A percentile compares a stretch with the other conserved stretches of the same genome.
Evolutionary conservation across 2,113 vertebrate genomes (phyloP).

Genomic region (Puma concolor): DNA sequence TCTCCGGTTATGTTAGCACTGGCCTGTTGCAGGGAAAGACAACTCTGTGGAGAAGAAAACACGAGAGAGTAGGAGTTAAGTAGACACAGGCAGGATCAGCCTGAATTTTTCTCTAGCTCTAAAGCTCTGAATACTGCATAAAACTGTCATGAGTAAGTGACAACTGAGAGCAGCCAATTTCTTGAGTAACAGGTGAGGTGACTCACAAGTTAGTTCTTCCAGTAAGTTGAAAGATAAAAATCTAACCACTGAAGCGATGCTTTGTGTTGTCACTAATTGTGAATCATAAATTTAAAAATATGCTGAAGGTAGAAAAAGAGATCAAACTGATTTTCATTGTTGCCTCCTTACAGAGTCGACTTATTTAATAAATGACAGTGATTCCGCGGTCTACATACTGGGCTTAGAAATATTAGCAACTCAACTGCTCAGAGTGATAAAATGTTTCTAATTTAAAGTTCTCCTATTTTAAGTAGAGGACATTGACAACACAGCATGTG

Average conservation of each 20-base stretch:
- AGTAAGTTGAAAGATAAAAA: not conserved
- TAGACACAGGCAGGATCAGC: not conserved
- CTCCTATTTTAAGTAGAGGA: not conserved
- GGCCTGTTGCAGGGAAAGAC: not conserved
- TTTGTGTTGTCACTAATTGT: not conserved
- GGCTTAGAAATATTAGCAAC: not conserved
- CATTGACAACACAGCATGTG: not conserved
- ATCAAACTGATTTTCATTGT: not conserved
- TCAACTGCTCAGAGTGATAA: not conserved
- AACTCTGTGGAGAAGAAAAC: not conserved
- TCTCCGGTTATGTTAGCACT: not conserved
- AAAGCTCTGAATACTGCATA: not conserved
- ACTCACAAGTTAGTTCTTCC: not conserved
- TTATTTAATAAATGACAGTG: not conserved
- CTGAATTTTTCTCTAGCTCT: not conserved
- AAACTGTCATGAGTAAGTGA: not conserved
- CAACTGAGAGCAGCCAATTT: not conserved
- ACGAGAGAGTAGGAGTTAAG: not conserved
- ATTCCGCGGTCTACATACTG: not conserved
- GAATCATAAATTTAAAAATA: not conserved
- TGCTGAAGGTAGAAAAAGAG: not conserved
- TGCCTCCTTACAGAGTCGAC: not conserved
- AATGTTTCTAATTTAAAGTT: not conserved
- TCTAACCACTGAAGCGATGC: not conserved
- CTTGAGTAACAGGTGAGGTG: conserved; percentile 12